A percentile compares a stretch with the other conserved stretches of the same genome.
Conservation (phyloP, 1,140 invertebrate genomes). For the Procambarus virginalis region DNA sequence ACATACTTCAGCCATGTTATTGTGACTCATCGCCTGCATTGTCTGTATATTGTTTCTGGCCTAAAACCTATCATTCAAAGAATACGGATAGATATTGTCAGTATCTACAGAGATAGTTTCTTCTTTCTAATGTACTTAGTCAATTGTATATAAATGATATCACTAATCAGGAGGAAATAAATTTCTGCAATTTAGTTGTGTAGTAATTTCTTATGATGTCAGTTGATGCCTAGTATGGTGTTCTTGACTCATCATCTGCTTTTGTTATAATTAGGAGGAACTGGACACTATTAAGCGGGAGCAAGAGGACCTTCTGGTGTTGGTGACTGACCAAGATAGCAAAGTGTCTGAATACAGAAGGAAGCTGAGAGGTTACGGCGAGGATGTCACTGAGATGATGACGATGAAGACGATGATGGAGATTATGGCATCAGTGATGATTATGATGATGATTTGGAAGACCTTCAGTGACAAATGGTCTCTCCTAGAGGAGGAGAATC, state of each 20-base stretch:
- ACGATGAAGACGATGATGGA: conserved; percentile 58
- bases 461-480: conserved; percentile 54
- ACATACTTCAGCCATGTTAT: too few species aligned
- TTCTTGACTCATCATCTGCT: not conserved
- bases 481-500: not conserved
- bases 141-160: too few species aligned
- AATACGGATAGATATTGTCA: too few species aligned
- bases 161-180: too few species aligned
- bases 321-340: conserved; percentile 68
- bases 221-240: too few species aligned
- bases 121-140: too few species aligned
- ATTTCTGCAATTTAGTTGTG: too few species aligned
- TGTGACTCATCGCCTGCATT: too few species aligned
- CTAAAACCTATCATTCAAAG: too few species aligned
- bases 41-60: too few species aligned
- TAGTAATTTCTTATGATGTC: too few species aligned
- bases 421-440: conserved; percentile 24
- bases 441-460: conserved; percentile 51
- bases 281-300: conserved; percentile 52
- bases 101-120: too few species aligned
- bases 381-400: conserved; percentile 62
- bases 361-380: conserved; percentile 47
- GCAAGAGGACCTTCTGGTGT: conserved; percentile 67
- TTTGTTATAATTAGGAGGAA: conserved; percentile 49
- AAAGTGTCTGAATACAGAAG: conserved; percentile 52